Conservation (phyloP, 2,797 vertebrate genomes). For the Lagorchestes hirsutus region DNA sequence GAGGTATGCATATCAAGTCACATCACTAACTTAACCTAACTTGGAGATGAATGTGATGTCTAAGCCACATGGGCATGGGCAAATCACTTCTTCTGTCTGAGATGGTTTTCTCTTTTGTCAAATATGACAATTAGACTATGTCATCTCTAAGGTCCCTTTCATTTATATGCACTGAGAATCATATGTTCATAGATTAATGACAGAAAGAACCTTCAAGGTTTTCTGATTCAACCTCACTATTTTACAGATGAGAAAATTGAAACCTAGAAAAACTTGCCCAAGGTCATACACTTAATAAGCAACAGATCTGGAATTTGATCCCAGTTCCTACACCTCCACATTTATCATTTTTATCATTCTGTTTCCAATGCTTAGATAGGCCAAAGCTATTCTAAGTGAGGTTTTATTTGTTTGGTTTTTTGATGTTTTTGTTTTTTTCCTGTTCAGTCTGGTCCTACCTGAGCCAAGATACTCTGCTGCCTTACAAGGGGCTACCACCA, state of each 20-base stretch:
- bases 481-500: neutral
- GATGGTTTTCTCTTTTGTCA: neutral
- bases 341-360: neutral
- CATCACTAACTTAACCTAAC: neutral
- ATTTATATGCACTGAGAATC: neutral
- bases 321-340: neutral
- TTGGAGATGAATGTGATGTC: neutral
- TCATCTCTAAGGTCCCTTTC: neutral
- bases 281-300: neutral
- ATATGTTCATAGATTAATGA: neutral
- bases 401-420: neutral
- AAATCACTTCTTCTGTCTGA: neutral
- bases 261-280: neutral
- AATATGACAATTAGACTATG: neutral
- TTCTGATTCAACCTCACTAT: neutral
- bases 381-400: neutral
- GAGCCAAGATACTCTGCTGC: neutral
- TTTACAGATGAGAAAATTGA: neutral
- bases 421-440: neutral
- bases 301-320: neutral
- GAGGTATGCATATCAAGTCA: too few species aligned
- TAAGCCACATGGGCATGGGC: neutral
- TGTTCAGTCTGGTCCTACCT: neutral
- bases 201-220: neutral
- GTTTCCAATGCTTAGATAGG: neutral